phyloP scores from a whole-genome alignment of 2,113 vertebrate species.

The Zonotrichia leucophrys region DNA sequence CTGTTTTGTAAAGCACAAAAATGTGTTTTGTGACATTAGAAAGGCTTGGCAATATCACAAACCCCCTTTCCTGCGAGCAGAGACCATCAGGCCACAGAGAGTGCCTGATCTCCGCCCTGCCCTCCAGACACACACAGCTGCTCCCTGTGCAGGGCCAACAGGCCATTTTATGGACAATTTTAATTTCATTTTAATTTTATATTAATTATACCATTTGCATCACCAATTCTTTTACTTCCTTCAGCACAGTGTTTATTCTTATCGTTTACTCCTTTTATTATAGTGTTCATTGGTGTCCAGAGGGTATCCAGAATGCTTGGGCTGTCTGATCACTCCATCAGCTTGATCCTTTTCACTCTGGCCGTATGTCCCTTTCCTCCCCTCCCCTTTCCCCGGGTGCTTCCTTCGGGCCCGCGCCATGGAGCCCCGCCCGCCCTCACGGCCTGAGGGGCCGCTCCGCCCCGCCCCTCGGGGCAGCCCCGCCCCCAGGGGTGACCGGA shows the following conservation, averaged over 20 bases:
- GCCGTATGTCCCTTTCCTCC: fast-evolving
- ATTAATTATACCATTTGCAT: background rate
- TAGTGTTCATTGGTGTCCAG: background rate
- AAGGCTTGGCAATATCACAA: background rate
- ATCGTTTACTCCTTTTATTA: background rate
- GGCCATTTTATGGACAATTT: background rate
- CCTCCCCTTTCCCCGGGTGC: fast-evolving
- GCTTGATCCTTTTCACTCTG: fast-evolving
- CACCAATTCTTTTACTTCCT: background rate
- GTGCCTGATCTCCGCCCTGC: fast-evolving
- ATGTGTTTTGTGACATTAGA: background rate
- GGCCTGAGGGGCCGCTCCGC: background rate
- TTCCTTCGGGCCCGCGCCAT: fast-evolving
- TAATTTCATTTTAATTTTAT: background rate
- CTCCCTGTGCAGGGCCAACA: fast-evolving
- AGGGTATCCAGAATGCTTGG: background rate
- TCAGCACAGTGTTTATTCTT: background rate
- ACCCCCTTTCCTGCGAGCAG: background rate
- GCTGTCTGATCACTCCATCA: background rate
- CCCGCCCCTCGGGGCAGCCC: background rate
- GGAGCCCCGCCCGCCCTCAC: background rate
- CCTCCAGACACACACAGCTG: background rate
- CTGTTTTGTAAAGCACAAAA: background rate
- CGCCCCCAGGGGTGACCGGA: too few relatives aligned
- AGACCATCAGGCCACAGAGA: too few relatives aligned